Evolutionary conservation across 2,797 vertebrate species (phyloP).

Genomic region (Notolabrus celidotus): DNA sequence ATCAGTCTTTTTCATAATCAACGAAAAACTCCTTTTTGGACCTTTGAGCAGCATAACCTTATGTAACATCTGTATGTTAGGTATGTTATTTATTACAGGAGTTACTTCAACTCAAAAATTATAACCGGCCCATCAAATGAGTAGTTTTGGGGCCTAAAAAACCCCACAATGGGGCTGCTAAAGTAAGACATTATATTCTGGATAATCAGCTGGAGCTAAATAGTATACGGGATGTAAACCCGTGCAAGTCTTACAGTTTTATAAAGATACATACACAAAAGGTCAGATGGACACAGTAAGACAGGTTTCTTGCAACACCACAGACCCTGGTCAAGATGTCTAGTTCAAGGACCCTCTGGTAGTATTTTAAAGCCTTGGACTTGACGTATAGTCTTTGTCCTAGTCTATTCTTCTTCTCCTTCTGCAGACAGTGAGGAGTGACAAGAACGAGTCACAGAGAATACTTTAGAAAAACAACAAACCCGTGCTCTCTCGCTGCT

Average conservation of each 20-base stretch:
- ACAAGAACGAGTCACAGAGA: slow-evolving; percentile 58
- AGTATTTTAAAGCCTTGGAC: neutral
- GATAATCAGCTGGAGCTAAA: neutral
- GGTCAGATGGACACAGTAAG: neutral
- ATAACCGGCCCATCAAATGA: neutral
- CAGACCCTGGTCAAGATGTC: neutral
- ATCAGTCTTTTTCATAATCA: too few relatives aligned
- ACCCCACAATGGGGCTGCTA: neutral
- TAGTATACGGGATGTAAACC: neutral
- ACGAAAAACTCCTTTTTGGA: too few relatives aligned
- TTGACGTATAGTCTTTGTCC: slow-evolving; percentile 22
- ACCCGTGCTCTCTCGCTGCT: slow-evolving; percentile 47
- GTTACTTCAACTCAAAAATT: too few relatives aligned
- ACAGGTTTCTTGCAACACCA: neutral
- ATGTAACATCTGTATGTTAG: too few relatives aligned
- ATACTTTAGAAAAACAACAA: slow-evolving; percentile 36
- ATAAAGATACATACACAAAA: neutral
- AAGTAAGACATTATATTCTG: neutral
- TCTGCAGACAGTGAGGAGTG: slow-evolving; percentile 29
- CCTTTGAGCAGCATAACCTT: too few relatives aligned
- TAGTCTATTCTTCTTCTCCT: slow-evolving; percentile 5
- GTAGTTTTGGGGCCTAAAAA: neutral
- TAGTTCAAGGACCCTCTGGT: slow-evolving; percentile 18
- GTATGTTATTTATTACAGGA: too few relatives aligned
- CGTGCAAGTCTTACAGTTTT: neutral